Conservation (phyloP, 2,888 invertebrate species). For the Limnephilus auricula region DNA sequence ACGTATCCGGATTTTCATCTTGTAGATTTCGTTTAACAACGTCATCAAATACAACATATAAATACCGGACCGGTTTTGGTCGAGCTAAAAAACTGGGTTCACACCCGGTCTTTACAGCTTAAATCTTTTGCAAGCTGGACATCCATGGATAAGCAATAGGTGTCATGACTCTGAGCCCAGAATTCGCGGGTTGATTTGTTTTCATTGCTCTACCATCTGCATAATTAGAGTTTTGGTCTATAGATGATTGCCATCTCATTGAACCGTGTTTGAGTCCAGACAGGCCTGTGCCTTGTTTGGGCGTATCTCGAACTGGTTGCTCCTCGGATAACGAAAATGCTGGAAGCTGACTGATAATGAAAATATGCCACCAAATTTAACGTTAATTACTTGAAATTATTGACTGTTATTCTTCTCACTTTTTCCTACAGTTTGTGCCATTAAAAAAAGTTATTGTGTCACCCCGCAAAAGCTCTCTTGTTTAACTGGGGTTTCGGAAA, state of each 20-base stretch:
- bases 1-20: not conserved
- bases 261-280: not conserved
- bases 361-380: not conserved
- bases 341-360: not conserved
- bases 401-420: not conserved
- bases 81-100: not conserved
- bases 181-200: not conserved
- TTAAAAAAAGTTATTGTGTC: too few species aligned
- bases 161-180: not conserved
- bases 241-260: not conserved
- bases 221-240: not conserved
- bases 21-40: not conserved
- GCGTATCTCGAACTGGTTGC: not conserved
- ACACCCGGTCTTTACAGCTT: not conserved
- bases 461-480: too few species aligned
- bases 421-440: not conserved
- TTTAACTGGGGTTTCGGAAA: too few species aligned
- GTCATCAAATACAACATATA: not conserved
- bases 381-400: not conserved
- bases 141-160: not conserved
- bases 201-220: not conserved
- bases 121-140: not conserved
- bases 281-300: constrained; percentile 2
- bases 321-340: not conserved
- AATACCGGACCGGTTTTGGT: not conserved